phyloP scores from a whole-genome alignment of 2,888 invertebrate genomes.

The Drosophila antonietae region DNA sequence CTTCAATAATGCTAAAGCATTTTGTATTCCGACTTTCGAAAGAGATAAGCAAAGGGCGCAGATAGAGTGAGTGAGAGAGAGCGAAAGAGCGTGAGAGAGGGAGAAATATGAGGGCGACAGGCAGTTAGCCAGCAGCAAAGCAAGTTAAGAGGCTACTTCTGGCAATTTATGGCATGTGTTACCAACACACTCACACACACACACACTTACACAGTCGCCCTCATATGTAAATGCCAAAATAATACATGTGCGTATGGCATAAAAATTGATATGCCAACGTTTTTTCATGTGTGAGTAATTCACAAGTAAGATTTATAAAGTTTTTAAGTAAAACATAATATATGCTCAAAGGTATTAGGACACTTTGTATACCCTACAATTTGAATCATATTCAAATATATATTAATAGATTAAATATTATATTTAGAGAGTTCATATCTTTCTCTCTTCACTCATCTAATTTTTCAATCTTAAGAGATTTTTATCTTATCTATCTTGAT shows the following conservation, averaged over 20 bases:
- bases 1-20: slow-evolving; percentile 75
- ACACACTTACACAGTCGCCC: slow-evolving; percentile 22
- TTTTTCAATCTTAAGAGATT: too few relatives aligned
- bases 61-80: slow-evolving; percentile 15
- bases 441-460: too few relatives aligned
- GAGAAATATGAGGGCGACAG: slow-evolving; percentile 34
- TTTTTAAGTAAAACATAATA: slow-evolving; percentile 76
- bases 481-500: too few relatives aligned
- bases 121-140: slow-evolving; percentile 30
- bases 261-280: slow-evolving; percentile 77
- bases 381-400: not conserved
- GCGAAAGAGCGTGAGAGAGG: not conserved
- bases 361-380: not conserved
- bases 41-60: not conserved
- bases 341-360: slow-evolving; percentile 15
- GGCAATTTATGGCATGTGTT: slow-evolving; percentile 79
- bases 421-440: too few relatives aligned
- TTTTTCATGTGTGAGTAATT: slow-evolving; percentile 78
- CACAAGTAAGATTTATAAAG: slow-evolving; percentile 76
- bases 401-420: too few relatives aligned
- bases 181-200: slow-evolving; percentile 42
- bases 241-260: slow-evolving; percentile 78
- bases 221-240: slow-evolving; percentile 75
- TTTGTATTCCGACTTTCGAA: slow-evolving; percentile 40
- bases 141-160: slow-evolving; percentile 69